phyloP scores from a whole-genome alignment of 2,888 invertebrate genomes.

The Diaperis boleti region DNA sequence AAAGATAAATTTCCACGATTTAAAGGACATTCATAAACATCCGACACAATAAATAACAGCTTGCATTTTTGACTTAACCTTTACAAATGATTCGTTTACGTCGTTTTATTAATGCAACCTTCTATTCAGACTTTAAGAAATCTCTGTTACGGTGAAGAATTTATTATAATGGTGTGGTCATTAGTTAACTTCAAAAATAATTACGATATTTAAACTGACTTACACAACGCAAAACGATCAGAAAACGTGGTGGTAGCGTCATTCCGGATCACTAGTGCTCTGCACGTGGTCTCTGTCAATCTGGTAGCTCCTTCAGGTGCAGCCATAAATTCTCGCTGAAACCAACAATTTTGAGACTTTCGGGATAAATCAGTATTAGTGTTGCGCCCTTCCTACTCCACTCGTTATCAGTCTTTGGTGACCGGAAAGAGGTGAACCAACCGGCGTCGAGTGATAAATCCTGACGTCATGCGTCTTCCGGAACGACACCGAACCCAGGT shows the following conservation, averaged over 20 bases:
- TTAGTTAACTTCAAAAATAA: constrained; percentile 25
- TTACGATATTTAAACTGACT: constrained; percentile 11
- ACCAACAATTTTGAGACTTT: too few species aligned
- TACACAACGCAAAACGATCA: background rate
- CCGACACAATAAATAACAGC: constrained; percentile 16
- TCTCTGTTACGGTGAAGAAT: constrained; percentile 11
- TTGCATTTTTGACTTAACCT: constrained; percentile 11
- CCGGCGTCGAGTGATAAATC: constrained; percentile 50
- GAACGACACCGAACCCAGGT: constrained; percentile 46
- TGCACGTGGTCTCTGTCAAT: too few species aligned
- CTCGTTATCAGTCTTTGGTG: constrained; percentile 42
- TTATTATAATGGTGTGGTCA: constrained; percentile 22
- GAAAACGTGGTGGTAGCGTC: too few species aligned
- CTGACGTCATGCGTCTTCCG: constrained; percentile 55
- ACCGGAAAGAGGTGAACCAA: constrained; percentile 44
- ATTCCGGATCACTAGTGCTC: too few species aligned
- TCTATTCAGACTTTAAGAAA: constrained; percentile 21
- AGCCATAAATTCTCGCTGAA: too few species aligned
- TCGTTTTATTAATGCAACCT: constrained; percentile 18
- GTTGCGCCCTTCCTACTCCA: too few species aligned
- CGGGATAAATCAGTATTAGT: too few species aligned
- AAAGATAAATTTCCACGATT: constrained; percentile 11
- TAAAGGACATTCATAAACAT: constrained; percentile 9
- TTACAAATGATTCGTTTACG: constrained; percentile 22
- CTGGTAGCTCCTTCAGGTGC: too few species aligned